Evolutionary conservation across 2,888 invertebrate genomes (phyloP).

Genomic region (Lasioglossum lativentre): DNA sequence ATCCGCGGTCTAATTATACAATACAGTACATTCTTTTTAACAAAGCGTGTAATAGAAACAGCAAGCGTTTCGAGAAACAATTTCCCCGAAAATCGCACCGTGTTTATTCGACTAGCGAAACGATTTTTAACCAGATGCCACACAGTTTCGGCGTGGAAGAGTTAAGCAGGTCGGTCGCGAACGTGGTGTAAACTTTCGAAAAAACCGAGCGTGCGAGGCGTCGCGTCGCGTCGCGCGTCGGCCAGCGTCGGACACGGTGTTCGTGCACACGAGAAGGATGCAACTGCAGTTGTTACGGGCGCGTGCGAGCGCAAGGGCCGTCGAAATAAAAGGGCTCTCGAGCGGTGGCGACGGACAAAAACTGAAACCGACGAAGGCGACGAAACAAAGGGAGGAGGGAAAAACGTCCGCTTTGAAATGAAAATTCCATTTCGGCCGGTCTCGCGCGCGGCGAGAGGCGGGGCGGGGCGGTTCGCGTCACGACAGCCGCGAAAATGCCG

Average conservation of each 20-base stretch:
- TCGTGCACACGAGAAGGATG: neutral
- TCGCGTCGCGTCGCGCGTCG: slow-evolving; percentile 3
- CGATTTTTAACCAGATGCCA: neutral
- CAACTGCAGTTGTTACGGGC: slow-evolving; percentile 1
- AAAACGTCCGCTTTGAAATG: slow-evolving; percentile 43
- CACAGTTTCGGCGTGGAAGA: neutral
- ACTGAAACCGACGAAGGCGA: slow-evolving; percentile 28
- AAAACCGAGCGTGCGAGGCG: neutral
- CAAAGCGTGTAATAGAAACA: neutral
- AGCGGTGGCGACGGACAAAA: slow-evolving; percentile 21
- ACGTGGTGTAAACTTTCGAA: neutral
- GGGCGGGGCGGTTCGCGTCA: slow-evolving; percentile 1
- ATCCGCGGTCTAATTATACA: no score
- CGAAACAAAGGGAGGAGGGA: slow-evolving; percentile 25
- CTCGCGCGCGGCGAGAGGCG: slow-evolving; percentile 11
- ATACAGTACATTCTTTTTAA: neutral
- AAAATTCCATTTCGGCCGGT: slow-evolving; percentile 53
- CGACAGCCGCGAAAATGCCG: slow-evolving; percentile 15
- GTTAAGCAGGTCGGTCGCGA: neutral
- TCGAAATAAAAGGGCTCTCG: slow-evolving; percentile 23
- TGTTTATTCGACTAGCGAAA: no score
- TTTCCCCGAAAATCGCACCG: neutral
- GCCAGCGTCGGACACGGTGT: slow-evolving; percentile 16
- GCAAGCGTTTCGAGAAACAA: neutral
- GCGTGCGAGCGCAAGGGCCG: neutral